Evolutionary conservation across 2,888 invertebrate species (phyloP), one percentile per base, ranked within the genome.

Genomic region (Carabus problematicus): DNA sequence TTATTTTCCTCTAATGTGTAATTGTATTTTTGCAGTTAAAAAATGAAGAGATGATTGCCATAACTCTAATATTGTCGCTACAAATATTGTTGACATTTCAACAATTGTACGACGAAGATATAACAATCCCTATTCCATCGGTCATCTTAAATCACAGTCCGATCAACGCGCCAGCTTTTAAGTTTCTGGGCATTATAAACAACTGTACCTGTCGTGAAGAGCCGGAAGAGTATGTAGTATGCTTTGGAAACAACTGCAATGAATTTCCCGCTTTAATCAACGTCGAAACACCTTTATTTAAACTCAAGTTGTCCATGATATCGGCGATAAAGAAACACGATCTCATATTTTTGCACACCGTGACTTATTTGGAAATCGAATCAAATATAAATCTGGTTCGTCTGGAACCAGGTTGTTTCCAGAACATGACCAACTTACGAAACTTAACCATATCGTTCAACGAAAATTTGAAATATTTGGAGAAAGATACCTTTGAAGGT

Each of bases 381-480:
- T 85, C 85, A 0, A 88, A 88, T 73, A 82, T 83, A 71, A 79
- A 83, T 61, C 77, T 88, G n/a, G 79, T 73, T 11, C 77, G 79
- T 61, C 81, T 88, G 19, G 81, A 84, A 72, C 81, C 84, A 0
- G 84, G 85, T 7, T 75, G 80, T 0, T 88, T 88, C 74, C 75
- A 77, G 14, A 84, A 85, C 70, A 77, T 88, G 72, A 80, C 78
- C 0, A 81, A 80, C 14, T 75, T 88, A 29, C 78, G 81, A 52
- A 84, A 85, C 60, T 75, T 88, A 8, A 86, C 86, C 0, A 84
- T 88, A 73, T 86, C 86, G 0, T 86, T 84, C 74, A 88, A 87
- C 73, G 81, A 82, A 1, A 79, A 82, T 8, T 78, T 88, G 1
- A 79, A 75, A 19, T 75, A 76, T 4, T 80, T 88, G n/a, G 78